phyloP scores from a whole-genome alignment of 2,888 invertebrate genomes.

The Andrena flavipes region DNA sequence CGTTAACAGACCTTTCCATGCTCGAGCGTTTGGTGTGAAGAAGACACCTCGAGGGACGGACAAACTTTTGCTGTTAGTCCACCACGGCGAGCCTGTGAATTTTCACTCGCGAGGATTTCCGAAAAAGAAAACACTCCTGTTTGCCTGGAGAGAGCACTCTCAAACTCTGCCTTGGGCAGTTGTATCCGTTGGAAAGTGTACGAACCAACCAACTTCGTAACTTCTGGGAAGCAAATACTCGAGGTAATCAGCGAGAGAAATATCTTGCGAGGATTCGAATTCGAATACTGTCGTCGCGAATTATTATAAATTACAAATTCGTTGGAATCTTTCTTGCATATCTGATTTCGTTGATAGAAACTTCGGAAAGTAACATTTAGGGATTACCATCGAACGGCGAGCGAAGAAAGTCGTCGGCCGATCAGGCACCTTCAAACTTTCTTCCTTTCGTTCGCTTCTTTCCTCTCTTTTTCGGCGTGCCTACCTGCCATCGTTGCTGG shows the following conservation, averaged over 20 bases:
- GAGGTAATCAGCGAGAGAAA: too few species aligned
- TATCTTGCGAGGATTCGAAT: too few species aligned
- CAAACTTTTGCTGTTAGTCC: constrained; percentile 20
- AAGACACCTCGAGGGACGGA: constrained; percentile 9
- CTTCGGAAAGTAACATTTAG: background rate
- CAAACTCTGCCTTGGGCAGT: background rate
- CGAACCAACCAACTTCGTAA: background rate
- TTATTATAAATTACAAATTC: background rate
- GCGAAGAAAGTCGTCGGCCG: constrained; percentile 31
- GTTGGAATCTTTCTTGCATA: background rate
- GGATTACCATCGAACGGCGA: background rate
- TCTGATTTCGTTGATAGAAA: background rate
- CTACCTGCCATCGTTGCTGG: constrained; percentile 55
- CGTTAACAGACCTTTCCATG: constrained; percentile 28
- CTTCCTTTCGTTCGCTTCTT: constrained; percentile 21
- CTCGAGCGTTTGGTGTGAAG: constrained; percentile 8
- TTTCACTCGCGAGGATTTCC: constrained; percentile 34
- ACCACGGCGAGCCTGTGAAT: constrained; percentile 11
- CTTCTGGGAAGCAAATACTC: background rate
- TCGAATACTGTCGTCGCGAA: too few species aligned
- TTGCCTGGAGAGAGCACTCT: background rate
- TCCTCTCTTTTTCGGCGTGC: constrained; percentile 42
- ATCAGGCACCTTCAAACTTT: constrained; percentile 10
- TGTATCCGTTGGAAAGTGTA: constrained; percentile 38
- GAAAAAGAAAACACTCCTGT: constrained; percentile 34